Percentiles rank a stretch among this genome's conserved stretches.
These are phyloP conservation scores for Noctua pronuba DNA, from an alignment of 2,888 invertebrate species.

Conservation along the genomic window DNA sequence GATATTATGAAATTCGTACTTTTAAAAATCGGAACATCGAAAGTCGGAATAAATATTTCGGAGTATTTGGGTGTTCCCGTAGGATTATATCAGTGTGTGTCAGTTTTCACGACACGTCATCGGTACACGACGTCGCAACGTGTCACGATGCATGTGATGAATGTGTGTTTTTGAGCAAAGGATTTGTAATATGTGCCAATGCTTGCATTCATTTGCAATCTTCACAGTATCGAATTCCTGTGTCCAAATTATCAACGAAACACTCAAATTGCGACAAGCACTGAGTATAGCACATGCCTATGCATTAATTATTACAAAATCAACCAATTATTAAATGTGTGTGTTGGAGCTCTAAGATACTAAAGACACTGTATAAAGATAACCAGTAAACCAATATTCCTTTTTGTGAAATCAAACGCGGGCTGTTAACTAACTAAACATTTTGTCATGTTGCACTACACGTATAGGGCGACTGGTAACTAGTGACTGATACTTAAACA, in stretches of 20 bases:
- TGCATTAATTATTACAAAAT: conserved; percentile 34
- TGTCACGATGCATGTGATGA: not conserved
- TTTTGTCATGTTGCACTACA: not conserved
- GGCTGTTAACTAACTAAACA: not conserved
- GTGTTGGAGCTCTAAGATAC: not conserved
- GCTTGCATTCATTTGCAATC: not conserved
- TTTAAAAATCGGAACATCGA: too few relatives aligned
- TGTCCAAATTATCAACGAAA: not conserved
- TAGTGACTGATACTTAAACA: too few relatives aligned
- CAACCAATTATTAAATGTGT: conserved; percentile 13
- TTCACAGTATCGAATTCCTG: not conserved
- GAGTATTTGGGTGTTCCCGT: too few relatives aligned
- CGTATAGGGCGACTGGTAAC: too few relatives aligned
- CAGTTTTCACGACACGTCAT: not conserved
- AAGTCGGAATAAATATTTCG: too few relatives aligned
- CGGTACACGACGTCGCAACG: not conserved
- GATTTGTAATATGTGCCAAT: not conserved
- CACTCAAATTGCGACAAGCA: not conserved
- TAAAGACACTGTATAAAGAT: not conserved
- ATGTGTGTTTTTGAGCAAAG: too few relatives aligned
- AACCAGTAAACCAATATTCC: not conserved
- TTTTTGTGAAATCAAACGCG: not conserved
- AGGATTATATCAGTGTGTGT: not conserved
- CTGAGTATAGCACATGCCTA: not conserved
- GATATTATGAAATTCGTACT: too few relatives aligned